These are phyloP conservation scores for Drosophila borborema DNA, from an alignment of 2,888 invertebrate species.

Conservation along the genomic window DNA sequence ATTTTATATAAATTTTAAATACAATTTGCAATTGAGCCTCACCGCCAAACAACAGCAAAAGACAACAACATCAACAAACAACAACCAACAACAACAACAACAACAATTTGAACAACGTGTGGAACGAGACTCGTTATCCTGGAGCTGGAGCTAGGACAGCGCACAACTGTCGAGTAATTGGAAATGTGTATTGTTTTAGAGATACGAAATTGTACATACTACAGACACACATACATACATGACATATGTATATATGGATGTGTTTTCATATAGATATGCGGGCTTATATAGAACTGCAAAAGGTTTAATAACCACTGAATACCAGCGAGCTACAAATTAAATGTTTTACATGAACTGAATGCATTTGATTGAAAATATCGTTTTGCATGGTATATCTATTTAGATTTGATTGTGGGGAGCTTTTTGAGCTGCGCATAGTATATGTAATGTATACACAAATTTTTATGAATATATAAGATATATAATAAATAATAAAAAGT, in stretches of 20 bases:
- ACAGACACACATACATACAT: background rate
- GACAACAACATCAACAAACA: slow-evolving; percentile 21
- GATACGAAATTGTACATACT: slow-evolving; percentile 39
- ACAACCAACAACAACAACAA: slow-evolving; percentile 4
- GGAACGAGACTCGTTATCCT: slow-evolving; percentile 20
- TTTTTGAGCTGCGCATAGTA: too few species aligned
- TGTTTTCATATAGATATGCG: background rate
- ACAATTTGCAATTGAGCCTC: slow-evolving; percentile 78
- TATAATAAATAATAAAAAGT: too few species aligned
- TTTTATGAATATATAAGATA: too few species aligned
- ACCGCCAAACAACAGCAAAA: slow-evolving; percentile 37
- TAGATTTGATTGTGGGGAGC: too few species aligned
- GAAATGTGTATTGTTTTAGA: slow-evolving; percentile 73
- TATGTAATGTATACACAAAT: too few species aligned
- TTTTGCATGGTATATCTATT: too few species aligned
- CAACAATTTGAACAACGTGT: slow-evolving; percentile 16
- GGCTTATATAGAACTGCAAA: background rate
- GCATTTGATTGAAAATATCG: background rate
- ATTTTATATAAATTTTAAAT: slow-evolving; percentile 81
- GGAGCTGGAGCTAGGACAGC: slow-evolving; percentile 51
- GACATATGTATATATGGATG: background rate
- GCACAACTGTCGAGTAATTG: slow-evolving; percentile 78
- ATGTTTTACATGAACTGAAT: background rate
- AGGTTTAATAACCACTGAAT: background rate
- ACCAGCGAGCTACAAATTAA: slow-evolving; percentile 1